Conservation (phyloP, 2,113 vertebrate genomes). For the Bambusicola thoracicus region DNA sequence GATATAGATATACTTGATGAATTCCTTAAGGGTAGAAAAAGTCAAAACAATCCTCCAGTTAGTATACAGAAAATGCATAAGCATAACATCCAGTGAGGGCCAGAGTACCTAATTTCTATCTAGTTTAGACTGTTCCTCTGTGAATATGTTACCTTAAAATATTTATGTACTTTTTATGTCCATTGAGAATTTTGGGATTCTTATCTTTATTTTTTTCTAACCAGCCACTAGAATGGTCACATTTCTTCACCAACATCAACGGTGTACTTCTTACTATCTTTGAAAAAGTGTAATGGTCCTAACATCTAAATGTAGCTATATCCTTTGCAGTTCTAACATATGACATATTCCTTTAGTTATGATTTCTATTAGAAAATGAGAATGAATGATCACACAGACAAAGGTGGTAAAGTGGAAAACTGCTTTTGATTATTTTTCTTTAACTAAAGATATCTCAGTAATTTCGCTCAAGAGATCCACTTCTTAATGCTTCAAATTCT, state of each 20-base stretch:
- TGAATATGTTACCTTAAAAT: neutral
- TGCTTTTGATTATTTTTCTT: neutral
- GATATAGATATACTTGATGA: neutral
- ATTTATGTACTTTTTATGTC: neutral
- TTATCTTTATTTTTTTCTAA: neutral
- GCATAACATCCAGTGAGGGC: neutral
- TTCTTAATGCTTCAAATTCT: neutral
- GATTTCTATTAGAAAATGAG: neutral
- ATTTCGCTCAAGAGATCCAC: neutral
- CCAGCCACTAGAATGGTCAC: neutral
- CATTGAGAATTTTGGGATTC: neutral
- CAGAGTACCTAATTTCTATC: neutral
- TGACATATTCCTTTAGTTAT: neutral
- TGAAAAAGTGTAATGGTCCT: neutral
- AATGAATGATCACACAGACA: neutral
- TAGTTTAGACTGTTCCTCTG: neutral
- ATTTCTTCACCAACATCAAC: neutral
- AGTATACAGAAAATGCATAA: neutral
- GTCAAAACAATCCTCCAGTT: neutral
- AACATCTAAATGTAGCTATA: neutral
- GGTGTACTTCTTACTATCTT: neutral
- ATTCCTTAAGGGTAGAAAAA: neutral
- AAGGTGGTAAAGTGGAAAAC: neutral
- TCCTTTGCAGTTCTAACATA: neutral
- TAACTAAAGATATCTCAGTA: neutral